Base-by-base conservation (phyloP, 2,113 vertebrate species). In the Oryzias javanicus region DNA sequence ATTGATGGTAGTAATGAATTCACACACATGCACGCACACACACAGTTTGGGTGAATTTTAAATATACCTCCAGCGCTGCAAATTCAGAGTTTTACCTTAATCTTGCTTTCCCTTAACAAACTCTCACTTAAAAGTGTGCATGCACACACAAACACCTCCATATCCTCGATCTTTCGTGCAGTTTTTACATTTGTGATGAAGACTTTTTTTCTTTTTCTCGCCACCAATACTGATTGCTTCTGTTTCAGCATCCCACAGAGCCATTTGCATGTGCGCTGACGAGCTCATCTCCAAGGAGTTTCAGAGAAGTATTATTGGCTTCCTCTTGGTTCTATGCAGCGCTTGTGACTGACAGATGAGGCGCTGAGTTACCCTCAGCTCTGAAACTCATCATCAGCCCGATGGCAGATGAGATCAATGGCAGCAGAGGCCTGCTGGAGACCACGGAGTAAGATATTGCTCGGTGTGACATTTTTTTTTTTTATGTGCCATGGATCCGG, bases 371-470 rank as follows among this genome's bases (percentile, higher is more conserved):
- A 80, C 95, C 83, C 83, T 91, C 90, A 64, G 92, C 95, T 81
- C 94, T 98, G 88, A 98, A 96, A 82, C 94, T 93, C 35, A 96
- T 98, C 85, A 94, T 98, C 79, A 98, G 97, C 86, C 96, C 94
- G 89, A 95, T 98, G 84, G 95, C 96, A 22, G 96, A 98, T 69
- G 94, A 98, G 89, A 97, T 98, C 89, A 94, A 91, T 67, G 96
- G 98, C 89, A 86, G 95, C 91, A 94, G 94, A 61, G 90, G 94
- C 72, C 96, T 97, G 87, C 91, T 98, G 58, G 94, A 95, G 91
- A 96, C 93, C 92, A 94, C 96, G 93, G 95, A 95, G 95, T 97
- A 86, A 91, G 94, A 25, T 64, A 76, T 70, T 27, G 25, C 25
- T 27, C 6, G 63, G 42, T 13, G 17, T 57, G 52, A 19, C 44